Evolutionary conservation across 2,113 vertebrate species (phyloP).

Genomic region (Plotosus lineatus): DNA sequence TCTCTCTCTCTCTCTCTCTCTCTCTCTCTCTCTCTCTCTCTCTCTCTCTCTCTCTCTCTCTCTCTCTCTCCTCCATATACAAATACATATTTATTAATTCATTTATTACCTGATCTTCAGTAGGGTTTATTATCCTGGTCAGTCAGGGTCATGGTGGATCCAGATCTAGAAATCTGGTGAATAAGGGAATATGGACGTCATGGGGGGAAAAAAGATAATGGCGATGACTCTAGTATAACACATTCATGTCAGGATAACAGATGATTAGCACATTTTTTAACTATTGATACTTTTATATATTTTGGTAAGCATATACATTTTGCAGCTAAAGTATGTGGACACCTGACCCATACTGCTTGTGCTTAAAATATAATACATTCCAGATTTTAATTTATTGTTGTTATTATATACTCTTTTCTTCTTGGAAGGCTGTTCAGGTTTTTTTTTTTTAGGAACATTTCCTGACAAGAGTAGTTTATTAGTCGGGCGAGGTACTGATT

Average conservation of each 20-base stretch:
- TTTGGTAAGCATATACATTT: neutral
- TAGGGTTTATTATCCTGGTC: neutral
- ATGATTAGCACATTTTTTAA: neutral
- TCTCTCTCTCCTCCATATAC: too few species aligned
- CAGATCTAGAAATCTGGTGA: neutral
- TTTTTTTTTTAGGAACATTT: neutral
- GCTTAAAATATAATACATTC: neutral
- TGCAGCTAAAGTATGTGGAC: neutral
- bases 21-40: neutral
- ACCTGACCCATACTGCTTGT: neutral
- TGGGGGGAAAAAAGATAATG: too few species aligned
- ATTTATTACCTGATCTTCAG: neutral
- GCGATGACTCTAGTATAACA: too few species aligned
- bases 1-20: neutral
- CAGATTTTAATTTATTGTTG: neutral
- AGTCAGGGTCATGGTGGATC: neutral
- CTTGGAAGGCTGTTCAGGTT: neutral
- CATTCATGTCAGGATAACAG: neutral
- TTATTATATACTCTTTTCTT: neutral
- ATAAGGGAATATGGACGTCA: neutral
- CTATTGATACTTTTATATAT: neutral
- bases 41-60: neutral
- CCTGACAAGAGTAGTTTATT: neutral
- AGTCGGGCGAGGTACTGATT: neutral
- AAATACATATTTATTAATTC: neutral